Conservation (phyloP, 1,140 invertebrate genomes). For the Rhagoletis zephyria region DNA sequence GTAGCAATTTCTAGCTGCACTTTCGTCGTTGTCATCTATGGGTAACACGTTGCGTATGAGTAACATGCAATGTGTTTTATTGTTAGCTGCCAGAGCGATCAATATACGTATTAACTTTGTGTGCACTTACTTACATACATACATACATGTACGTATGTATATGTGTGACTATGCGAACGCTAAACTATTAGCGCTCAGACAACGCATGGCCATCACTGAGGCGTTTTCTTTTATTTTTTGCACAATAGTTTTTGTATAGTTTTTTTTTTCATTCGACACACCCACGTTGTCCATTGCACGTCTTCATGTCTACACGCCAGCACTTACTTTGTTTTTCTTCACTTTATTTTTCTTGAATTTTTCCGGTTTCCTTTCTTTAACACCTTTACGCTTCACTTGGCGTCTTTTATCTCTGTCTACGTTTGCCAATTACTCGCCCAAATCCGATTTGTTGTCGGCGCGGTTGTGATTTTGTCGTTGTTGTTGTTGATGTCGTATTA, state of each 20-base stretch:
- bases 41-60: conserved; percentile 24
- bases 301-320: neutral
- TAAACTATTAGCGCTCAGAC: too few relatives aligned
- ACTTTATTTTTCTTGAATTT: conserved; percentile 53
- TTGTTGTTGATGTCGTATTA: conserved; percentile 8
- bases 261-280: neutral
- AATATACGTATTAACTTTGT: too few relatives aligned
- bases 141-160: neutral
- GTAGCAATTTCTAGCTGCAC: neutral
- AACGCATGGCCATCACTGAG: too few relatives aligned
- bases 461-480: neutral
- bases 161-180: neutral
- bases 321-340: conserved; percentile 37
- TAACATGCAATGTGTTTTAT: neutral
- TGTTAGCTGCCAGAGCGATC: neutral
- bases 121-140: too few relatives aligned
- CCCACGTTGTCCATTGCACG: too few relatives aligned
- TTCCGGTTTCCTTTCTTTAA: conserved; percentile 46
- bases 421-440: conserved; percentile 70
- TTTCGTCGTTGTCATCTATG: too few relatives aligned
- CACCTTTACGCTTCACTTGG: conserved; percentile 58
- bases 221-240: too few relatives aligned
- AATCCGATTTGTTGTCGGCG: conserved; percentile 68
- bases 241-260: too few relatives aligned
- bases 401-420: conserved; percentile 56